phyloP scores from a whole-genome alignment of 2,113 vertebrate genomes.

The Eulemur rufifrons region DNA sequence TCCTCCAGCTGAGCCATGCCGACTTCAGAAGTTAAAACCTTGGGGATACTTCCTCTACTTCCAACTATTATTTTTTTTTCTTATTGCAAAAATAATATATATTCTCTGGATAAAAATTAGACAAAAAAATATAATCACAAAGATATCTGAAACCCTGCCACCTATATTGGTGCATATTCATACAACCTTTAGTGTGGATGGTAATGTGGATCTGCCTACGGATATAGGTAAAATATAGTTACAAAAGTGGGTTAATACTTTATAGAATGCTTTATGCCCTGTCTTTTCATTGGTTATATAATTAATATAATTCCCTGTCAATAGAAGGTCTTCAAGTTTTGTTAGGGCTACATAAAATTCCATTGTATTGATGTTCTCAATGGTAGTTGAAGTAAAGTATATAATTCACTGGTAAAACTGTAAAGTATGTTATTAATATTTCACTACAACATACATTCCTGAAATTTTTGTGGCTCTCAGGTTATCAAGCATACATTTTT shows the following conservation, averaged over 20 bases:
- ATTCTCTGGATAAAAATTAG: not conserved
- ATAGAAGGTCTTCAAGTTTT: not conserved
- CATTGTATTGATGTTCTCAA: not conserved
- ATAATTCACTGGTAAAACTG: not conserved
- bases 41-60: not conserved
- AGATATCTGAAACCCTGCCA: not conserved
- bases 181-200: not conserved
- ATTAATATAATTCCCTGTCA: not conserved
- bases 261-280: not conserved
- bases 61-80: not conserved
- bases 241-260: not conserved
- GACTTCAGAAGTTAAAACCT: not conserved
- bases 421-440: conserved; percentile 1
- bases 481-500: not conserved
- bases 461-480: not conserved
- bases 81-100: not conserved
- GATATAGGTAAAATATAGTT: not conserved
- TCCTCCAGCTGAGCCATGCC: not conserved
- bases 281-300: not conserved
- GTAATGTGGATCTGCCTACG: not conserved
- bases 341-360: not conserved
- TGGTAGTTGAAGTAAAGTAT: not conserved
- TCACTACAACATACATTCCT: not conserved
- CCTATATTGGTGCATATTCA: not conserved
- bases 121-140: not conserved